phyloP scores from a whole-genome alignment of 2,113 vertebrate genomes.

The Poeciliopsis turrubarensis region DNA sequence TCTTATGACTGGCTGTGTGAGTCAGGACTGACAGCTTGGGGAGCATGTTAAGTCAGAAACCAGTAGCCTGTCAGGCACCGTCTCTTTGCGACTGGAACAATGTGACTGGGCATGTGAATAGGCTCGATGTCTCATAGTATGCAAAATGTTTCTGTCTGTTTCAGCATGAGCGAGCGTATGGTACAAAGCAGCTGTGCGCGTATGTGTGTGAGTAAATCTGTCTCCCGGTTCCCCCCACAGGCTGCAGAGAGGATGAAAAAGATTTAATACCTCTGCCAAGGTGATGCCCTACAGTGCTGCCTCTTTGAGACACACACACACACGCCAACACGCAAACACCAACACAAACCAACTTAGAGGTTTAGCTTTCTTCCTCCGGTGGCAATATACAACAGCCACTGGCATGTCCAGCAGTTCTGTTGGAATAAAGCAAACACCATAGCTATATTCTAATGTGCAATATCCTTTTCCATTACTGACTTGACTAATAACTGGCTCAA shows the following conservation, averaged over 20 bases:
- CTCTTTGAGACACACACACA: slow-evolving; percentile 37
- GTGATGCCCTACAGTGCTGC: slow-evolving; percentile 70
- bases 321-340: neutral
- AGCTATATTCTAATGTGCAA: neutral
- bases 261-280: slow-evolving; percentile 74
- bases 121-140: slow-evolving; percentile 23
- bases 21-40: slow-evolving; percentile 54
- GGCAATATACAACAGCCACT: slow-evolving; percentile 40
- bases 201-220: slow-evolving; percentile 42
- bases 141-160: slow-evolving; percentile 51
- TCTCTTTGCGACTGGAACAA: slow-evolving; percentile 30
- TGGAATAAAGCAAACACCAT: slow-evolving; percentile 7
- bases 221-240: slow-evolving; percentile 50
- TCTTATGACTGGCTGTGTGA: slow-evolving; percentile 32
- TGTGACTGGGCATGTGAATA: slow-evolving; percentile 27
- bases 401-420: slow-evolving; percentile 44
- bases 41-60: slow-evolving; percentile 50
- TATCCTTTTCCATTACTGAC: neutral
- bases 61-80: slow-evolving; percentile 47
- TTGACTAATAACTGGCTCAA: slow-evolving; percentile 24
- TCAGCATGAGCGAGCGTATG: slow-evolving; percentile 14
- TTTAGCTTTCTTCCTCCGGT: slow-evolving; percentile 59
- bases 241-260: slow-evolving; percentile 69
- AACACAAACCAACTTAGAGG: slow-evolving; percentile 12
- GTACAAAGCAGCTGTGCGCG: slow-evolving; percentile 18